These are phyloP conservation scores for Resseliella maxima DNA, from an alignment of 2,888 invertebrate species.

Conservation along the genomic window DNA sequence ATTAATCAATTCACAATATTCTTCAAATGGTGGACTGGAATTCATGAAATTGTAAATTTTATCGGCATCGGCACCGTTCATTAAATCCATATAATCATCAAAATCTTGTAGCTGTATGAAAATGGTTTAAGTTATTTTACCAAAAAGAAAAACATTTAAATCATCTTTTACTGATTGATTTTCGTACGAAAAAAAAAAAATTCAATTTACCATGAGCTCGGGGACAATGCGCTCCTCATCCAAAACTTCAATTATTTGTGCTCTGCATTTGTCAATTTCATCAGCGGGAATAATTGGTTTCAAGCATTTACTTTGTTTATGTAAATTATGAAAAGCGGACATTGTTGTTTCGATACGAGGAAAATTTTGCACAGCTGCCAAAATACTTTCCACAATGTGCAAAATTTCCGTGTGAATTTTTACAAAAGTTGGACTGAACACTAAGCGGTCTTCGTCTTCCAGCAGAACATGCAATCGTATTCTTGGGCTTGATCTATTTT, in stretches of 20 bases:
- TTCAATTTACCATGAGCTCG: conserved; percentile 75
- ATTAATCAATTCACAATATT: conserved; percentile 72
- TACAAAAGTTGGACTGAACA: conserved; percentile 81
- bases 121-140: too few relatives aligned
- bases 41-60: conserved; percentile 77
- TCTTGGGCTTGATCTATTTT: conserved; percentile 77
- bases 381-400: conserved; percentile 78
- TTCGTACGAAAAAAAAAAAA: too few relatives aligned
- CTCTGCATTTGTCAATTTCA: conserved; percentile 74
- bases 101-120: conserved; percentile 85
- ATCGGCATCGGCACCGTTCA: conserved; percentile 74
- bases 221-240: conserved; percentile 75
- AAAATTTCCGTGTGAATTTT: conserved; percentile 79
- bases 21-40: conserved; percentile 74
- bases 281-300: conserved; percentile 82
- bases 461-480: conserved; percentile 68
- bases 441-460: conserved; percentile 70
- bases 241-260: conserved; percentile 73
- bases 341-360: conserved; percentile 82
- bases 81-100: conserved; percentile 80
- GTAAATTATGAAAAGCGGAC: conserved; percentile 57
- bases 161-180: too few relatives aligned
- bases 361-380: conserved; percentile 76
- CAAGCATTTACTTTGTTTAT: conserved; percentile 59
- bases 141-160: too few relatives aligned